phyloP scores from a whole-genome alignment of 1,140 invertebrate species.

The Pogonognathellus flavescens region DNA sequence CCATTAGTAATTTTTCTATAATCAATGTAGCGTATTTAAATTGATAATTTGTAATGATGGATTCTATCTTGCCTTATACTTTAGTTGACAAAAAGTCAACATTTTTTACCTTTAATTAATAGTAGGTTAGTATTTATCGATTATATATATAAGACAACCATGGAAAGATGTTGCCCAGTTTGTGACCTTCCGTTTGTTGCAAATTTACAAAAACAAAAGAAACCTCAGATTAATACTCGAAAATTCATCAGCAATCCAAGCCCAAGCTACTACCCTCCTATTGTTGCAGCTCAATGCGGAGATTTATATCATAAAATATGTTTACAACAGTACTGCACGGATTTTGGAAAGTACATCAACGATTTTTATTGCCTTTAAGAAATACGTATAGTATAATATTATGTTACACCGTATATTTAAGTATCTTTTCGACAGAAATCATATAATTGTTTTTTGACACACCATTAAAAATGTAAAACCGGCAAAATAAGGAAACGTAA shows the following conservation, averaged over 20 bases:
- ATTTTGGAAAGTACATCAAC: constrained; percentile 37
- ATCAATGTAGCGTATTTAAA: too few species aligned
- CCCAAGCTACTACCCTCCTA: not conserved
- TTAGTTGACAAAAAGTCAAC: too few species aligned
- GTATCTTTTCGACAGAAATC: too few species aligned
- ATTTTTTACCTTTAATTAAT: too few species aligned
- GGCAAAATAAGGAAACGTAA: too few species aligned
- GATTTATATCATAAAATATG: constrained; percentile 56
- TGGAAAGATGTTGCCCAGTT: not conserved
- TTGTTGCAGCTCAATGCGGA: constrained; percentile 50
- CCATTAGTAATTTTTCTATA: too few species aligned
- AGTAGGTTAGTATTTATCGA: not conserved
- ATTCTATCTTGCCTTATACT: too few species aligned
- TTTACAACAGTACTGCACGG: constrained; percentile 47
- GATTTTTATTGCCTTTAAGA: not conserved
- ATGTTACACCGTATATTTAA: too few species aligned
- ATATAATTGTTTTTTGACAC: too few species aligned
- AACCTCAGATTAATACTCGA: not conserved
- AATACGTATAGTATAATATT: not conserved
- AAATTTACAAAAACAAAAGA: not conserved
- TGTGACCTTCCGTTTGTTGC: constrained; percentile 5
- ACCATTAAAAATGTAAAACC: too few species aligned
- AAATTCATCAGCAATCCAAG: not conserved
- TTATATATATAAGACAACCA: not conserved
- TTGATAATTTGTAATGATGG: too few species aligned